A percentile compares a stretch with the other conserved stretches of the same genome.
Evolutionary conservation across 2,113 vertebrate species (phyloP).

Genomic region (Condylura cristata): DNA sequence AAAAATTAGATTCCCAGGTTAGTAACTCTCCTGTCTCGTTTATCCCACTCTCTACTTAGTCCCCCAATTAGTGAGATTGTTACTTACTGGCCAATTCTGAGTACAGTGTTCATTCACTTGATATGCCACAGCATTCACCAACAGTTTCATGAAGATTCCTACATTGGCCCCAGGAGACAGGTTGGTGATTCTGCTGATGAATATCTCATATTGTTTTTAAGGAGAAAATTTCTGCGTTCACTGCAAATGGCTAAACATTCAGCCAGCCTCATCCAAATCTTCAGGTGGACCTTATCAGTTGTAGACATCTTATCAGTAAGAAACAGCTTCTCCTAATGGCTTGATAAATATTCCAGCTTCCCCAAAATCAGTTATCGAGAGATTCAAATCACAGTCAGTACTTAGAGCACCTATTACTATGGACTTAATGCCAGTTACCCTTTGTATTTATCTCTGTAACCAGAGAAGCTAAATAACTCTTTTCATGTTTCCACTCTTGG

Average conservation of each 20-base stretch:
- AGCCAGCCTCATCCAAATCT: slow-evolving; percentile 76
- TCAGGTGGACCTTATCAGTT: slow-evolving; percentile 85
- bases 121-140: slow-evolving; percentile 53
- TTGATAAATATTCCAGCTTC: slow-evolving; percentile 87
- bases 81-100: slow-evolving; percentile 41
- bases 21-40: slow-evolving; percentile 45
- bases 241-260: slow-evolving; percentile 76
- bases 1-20: slow-evolving; percentile 69
- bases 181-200: slow-evolving; percentile 80
- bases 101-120: not conserved
- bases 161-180: slow-evolving; percentile 70
- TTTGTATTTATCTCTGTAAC: slow-evolving; percentile 87
- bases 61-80: slow-evolving; percentile 59
- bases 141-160: slow-evolving; percentile 74
- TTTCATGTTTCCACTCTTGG: slow-evolving; percentile 84
- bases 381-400: slow-evolving; percentile 86
- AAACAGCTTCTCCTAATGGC: slow-evolving; percentile 85
- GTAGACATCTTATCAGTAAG: slow-evolving; percentile 87
- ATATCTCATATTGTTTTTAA: slow-evolving; percentile 54
- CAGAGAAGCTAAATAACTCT: slow-evolving; percentile 81
- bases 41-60: not conserved
- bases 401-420: slow-evolving; percentile 84
- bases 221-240: slow-evolving; percentile 68
- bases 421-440: slow-evolving; percentile 82
- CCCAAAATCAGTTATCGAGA: slow-evolving; percentile 82